Evolutionary conservation across 2,113 vertebrate genomes (phyloP).

Genomic region (Neodon shergylaensis): DNA sequence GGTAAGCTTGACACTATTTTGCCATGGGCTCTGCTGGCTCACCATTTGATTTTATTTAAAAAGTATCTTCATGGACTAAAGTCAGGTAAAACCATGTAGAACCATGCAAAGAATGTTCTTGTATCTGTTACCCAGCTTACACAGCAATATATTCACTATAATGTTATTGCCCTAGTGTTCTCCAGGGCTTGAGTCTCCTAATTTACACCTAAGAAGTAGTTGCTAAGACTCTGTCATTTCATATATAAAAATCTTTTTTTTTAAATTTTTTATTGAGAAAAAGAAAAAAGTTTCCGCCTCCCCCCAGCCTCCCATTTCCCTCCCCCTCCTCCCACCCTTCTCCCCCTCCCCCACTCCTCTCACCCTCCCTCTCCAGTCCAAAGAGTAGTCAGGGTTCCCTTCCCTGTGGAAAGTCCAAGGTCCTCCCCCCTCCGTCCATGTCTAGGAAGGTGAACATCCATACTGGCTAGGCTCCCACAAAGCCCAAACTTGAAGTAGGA

Average conservation of each 20-base stretch:
- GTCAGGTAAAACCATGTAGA: background rate
- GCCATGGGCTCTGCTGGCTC: background rate
- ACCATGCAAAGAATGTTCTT: background rate
- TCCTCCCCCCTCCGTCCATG: no score
- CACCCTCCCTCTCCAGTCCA: no score
- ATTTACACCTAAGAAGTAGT: background rate
- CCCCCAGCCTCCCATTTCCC: no score
- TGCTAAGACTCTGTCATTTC: background rate
- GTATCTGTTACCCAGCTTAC: background rate
- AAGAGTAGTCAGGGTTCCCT: no score
- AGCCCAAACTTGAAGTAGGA: no score
- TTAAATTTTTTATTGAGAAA: no score
- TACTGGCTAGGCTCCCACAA: no score
- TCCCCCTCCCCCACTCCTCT: no score
- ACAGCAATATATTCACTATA: constrained; percentile 23
- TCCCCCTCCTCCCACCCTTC: no score
- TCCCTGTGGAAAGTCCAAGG: no score
- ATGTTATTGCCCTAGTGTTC: background rate
- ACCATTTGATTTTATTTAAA: constrained; percentile 40
- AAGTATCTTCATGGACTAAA: constrained; percentile 20
- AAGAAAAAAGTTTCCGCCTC: no score
- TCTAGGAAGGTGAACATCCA: no score
- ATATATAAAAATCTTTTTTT: background rate
- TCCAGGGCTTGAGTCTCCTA: background rate
- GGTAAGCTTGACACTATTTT: background rate